phyloP scores from a whole-genome alignment of 2,888 invertebrate genomes.

The Macrophya alboannulata region DNA sequence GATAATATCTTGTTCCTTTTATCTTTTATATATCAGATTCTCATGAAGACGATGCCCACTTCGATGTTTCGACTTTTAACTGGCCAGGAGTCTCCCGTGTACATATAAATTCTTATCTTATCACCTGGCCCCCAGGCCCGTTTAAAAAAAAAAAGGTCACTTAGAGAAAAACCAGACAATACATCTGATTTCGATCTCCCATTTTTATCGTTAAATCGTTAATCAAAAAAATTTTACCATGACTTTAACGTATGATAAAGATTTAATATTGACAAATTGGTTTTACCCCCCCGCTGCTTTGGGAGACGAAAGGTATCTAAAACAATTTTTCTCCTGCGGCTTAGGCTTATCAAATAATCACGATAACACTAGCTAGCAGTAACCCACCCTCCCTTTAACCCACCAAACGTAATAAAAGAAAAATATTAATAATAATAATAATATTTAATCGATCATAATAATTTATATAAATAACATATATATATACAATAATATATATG shows the following conservation, averaged over 20 bases:
- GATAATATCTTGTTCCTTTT: background rate
- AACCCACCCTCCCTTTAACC: background rate
- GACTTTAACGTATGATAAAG: background rate
- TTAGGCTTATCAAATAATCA: slow-evolving; percentile 64
- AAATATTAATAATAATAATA: slow-evolving; percentile 68
- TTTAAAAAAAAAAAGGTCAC: slow-evolving; percentile 57
- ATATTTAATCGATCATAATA: slow-evolving; percentile 73
- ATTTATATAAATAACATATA: slow-evolving; percentile 62
- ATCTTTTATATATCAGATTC: slow-evolving; percentile 86
- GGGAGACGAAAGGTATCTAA: background rate
- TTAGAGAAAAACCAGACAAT: slow-evolving; percentile 79
- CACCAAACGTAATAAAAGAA: slow-evolving; percentile 54
- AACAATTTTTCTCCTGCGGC: slow-evolving; percentile 67
- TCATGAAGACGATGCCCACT: slow-evolving; percentile 99
- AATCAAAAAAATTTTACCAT: no score
- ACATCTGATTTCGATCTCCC: slow-evolving; percentile 70
- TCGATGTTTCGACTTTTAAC: slow-evolving; percentile 99
- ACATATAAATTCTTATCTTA: slow-evolving; percentile 87
- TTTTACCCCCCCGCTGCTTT: background rate
- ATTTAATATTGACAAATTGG: slow-evolving; percentile 5
- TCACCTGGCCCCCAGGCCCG: slow-evolving; percentile 60
- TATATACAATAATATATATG: slow-evolving; percentile 59
- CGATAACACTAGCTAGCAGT: slow-evolving; percentile 20
- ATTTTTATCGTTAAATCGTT: slow-evolving; percentile 64
- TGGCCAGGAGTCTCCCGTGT: slow-evolving; percentile 99